Conservation (phyloP, 2,113 vertebrate genomes). For the Macrotis lagotis region DNA sequence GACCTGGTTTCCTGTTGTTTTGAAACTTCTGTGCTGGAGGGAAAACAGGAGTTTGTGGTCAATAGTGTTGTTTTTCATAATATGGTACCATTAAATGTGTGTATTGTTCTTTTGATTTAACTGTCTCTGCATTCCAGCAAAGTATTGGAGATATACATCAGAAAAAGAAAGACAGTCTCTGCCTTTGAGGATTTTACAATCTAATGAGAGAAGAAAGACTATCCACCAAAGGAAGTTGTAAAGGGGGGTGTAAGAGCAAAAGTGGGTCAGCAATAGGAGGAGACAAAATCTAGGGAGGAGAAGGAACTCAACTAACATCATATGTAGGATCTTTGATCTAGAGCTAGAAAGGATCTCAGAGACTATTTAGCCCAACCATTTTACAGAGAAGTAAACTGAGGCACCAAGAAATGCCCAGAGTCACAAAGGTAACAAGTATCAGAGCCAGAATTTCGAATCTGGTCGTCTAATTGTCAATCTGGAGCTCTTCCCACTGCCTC, state of each 20-base stretch:
- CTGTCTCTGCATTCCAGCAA: no score
- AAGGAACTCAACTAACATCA: background rate
- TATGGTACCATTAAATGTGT: background rate
- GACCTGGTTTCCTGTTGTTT: background rate
- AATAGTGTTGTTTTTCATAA: background rate
- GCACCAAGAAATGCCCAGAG: background rate
- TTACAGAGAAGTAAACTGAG: background rate
- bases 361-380: background rate
- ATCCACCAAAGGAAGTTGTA: background rate
- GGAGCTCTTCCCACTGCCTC: no score
- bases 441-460: background rate
- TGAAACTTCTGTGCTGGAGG: background rate
- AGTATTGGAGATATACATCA: no score
- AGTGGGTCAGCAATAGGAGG: background rate
- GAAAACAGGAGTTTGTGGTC: background rate
- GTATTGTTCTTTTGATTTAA: no score
- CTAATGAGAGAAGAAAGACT: background rate
- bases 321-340: background rate
- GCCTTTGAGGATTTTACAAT: background rate
- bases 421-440: background rate
- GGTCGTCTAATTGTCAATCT: background rate
- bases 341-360: background rate
- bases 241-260: background rate
- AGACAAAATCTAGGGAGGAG: background rate
- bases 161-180: no score